Evolutionary conservation across 2,888 invertebrate species (phyloP), one percentile per base, ranked within the genome.

Genomic region (Cheilosia scutellata): DNA sequence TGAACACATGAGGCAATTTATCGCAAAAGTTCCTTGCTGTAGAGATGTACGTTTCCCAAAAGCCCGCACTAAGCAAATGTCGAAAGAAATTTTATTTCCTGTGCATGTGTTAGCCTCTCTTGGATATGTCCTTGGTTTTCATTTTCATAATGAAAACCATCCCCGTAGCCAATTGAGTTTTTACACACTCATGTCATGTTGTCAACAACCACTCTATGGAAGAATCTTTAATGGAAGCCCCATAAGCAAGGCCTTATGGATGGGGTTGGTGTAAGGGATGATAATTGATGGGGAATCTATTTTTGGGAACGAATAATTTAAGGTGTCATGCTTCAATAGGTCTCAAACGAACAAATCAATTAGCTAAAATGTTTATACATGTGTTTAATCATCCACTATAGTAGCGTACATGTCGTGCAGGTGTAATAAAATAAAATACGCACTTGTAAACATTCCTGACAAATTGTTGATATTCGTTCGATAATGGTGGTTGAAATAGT

Each of bases 201-300:
- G 53, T 84, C 75, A 70, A 75, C 47, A 70, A 57, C 62, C 58
- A 65, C 75, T 63, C 49, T 42, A 40, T 33, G 55, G 33, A 74
- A 57, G 55, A 84, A 74, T 40, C n/a, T 31, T 57, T 27, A 70
- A 33, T 33, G 58, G 79, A 75, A 76, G 84, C 75, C 63, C 80
- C 57, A 70, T 25, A 31, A 16, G 6, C 44, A 16, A 44, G 16
- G 44, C 9, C 44, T 4, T 44, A 7, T 20, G 47, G 16, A 27
- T 29, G 33, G 27, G 11, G 16, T 16, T 5, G 9, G 20, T 25
- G 40, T 6, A 20, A 29, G 44, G 31, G 11, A 25, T 49, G 31
- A 11, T 51, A 53, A 68, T 60, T 58, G 58, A 66, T 51, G 76
- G 44, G 37, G 62, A 53, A 47, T 62, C 29, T 77, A 68, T 68